Evolutionary conservation across 2,888 invertebrate genomes (phyloP).

Genomic region (Ormyrus rosae): DNA sequence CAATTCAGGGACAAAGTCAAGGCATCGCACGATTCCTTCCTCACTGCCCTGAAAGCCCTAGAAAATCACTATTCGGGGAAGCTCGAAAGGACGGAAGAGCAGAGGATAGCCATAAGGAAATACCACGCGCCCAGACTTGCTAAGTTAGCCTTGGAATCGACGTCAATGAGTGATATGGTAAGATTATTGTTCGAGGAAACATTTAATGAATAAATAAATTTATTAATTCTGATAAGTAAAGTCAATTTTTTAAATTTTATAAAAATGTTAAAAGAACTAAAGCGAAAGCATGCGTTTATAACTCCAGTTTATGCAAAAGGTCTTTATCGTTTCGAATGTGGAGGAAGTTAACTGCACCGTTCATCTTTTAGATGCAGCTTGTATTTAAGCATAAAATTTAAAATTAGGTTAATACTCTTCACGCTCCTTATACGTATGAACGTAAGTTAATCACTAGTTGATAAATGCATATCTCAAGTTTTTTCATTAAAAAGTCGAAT

Average conservation of each 20-base stretch:
- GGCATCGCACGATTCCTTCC: slow-evolving; percentile 87
- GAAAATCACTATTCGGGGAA: slow-evolving; percentile 84
- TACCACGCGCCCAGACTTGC: slow-evolving; percentile 88
- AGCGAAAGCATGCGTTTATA: too few species aligned
- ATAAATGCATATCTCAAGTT: too few species aligned
- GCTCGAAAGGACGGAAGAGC: slow-evolving; percentile 88
- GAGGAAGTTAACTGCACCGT: not conserved
- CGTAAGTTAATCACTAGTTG: not conserved
- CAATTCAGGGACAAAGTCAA: slow-evolving; percentile 87
- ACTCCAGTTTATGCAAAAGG: too few species aligned
- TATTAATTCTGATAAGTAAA: too few species aligned
- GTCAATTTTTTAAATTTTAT: too few species aligned
- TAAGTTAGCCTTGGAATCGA: slow-evolving; percentile 87
- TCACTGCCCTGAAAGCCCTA: slow-evolving; percentile 83
- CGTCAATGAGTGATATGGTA: slow-evolving; percentile 87
- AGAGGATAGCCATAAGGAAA: slow-evolving; percentile 85
- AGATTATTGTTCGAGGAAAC: not conserved
- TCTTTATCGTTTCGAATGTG: too few species aligned
- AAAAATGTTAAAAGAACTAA: too few species aligned
- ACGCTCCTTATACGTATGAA: not conserved
- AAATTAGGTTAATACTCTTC: not conserved
- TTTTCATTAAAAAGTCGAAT: too few species aligned
- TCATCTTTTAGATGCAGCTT: not conserved
- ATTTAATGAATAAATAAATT: too few species aligned
- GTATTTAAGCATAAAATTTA: not conserved